These are phyloP conservation scores for Albula glossodonta DNA, from an alignment of 2,113 vertebrate species.

Conservation along the genomic window DNA sequence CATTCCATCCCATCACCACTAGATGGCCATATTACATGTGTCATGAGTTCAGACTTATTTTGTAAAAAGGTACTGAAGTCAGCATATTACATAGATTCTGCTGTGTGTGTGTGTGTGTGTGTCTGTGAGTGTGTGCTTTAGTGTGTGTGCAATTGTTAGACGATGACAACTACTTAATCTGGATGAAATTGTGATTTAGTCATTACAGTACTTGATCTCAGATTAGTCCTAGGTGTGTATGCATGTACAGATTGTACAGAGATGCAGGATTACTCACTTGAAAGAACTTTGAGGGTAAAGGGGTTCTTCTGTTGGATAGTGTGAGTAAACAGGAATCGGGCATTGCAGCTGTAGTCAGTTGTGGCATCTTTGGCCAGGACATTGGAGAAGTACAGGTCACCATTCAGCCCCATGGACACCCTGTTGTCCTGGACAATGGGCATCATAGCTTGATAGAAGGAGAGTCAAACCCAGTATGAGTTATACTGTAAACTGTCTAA, in stretches of 20 bases:
- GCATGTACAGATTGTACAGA: neutral
- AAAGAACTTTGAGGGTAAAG: constrained; percentile 86
- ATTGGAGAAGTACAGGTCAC: constrained; percentile 96
- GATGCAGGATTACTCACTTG: constrained; percentile 79
- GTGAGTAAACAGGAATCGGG: constrained; percentile 93
- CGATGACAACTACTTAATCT: too few species aligned
- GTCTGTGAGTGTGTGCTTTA: too few species aligned
- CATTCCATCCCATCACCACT: neutral
- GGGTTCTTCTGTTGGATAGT: constrained; percentile 99
- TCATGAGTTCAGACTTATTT: neutral
- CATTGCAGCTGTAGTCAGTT: constrained; percentile 95
- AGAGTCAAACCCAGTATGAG: neutral
- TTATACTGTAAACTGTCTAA: neutral
- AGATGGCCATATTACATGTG: constrained; percentile 7
- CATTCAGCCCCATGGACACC: constrained; percentile 92
- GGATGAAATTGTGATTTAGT: too few species aligned
- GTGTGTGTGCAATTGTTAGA: too few species aligned
- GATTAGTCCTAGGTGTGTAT: too few species aligned
- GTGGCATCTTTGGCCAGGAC: constrained; percentile 82
- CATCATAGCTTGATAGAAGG: constrained; percentile 73
- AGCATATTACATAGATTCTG: neutral
- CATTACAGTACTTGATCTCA: too few species aligned
- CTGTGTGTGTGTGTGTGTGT: neutral
- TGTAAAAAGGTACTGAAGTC: neutral
- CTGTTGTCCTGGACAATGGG: constrained; percentile 86